These are phyloP conservation scores for Lepeophtheirus nordmannii DNA, from an alignment of 2,888 invertebrate species.

Conservation along the genomic window DNA sequence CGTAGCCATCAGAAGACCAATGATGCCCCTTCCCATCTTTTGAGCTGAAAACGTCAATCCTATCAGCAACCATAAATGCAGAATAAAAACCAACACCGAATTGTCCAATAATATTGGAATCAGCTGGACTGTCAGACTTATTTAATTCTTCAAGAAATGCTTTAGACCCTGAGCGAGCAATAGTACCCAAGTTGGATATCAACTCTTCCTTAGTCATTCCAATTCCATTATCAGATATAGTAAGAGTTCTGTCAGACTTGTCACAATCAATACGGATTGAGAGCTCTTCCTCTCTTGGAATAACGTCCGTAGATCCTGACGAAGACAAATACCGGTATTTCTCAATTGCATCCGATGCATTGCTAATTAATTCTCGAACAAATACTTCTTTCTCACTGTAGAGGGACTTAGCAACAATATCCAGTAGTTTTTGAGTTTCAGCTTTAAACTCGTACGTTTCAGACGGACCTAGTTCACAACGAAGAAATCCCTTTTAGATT, in stretches of 20 bases:
- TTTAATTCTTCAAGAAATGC: constrained; percentile 72
- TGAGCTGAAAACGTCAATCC: constrained; percentile 76
- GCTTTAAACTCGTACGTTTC: constrained; percentile 50
- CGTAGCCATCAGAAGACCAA: constrained; percentile 82
- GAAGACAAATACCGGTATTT: constrained; percentile 68
- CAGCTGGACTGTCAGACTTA: constrained; percentile 36
- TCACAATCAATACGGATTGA: constrained; percentile 69
- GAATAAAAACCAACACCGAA: constrained; percentile 98
- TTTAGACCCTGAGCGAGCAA: constrained; percentile 90
- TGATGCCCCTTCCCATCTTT: constrained; percentile 49
- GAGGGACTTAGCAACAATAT: constrained; percentile 89
- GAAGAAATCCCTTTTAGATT: too few species aligned
- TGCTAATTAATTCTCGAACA: constrained; percentile 83
- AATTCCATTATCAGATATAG: constrained; percentile 81
- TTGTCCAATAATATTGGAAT: constrained; percentile 76
- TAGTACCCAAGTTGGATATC: constrained; percentile 77
- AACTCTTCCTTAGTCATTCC: constrained; percentile 90
- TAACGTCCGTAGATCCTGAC: constrained; percentile 31
- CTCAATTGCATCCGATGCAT: constrained; percentile 91
- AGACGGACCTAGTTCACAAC: not conserved
- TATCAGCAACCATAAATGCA: constrained; percentile 89
- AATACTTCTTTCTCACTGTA: constrained; percentile 98
- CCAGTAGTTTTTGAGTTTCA: constrained; percentile 82
- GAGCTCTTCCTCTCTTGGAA: constrained; percentile 35
- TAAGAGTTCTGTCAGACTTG: constrained; percentile 64